Percentiles rank a stretch among this genome's conserved stretches.
Evolutionary conservation across 2,797 vertebrate genomes (phyloP).

Genomic region (Alfaro cultratus): DNA sequence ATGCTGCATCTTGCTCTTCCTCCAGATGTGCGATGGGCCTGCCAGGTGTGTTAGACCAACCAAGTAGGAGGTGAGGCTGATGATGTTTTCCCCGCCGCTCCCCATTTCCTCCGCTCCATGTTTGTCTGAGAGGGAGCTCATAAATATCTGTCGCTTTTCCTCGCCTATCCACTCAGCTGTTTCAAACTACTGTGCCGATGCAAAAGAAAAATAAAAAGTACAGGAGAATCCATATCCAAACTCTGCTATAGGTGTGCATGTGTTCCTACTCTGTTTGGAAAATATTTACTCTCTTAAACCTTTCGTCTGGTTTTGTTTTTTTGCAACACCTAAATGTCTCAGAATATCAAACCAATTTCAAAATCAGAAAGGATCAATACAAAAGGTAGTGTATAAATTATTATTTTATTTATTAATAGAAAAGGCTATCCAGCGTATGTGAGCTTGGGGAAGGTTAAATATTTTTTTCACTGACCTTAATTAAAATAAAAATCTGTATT

Average conservation of each 20-base stretch:
- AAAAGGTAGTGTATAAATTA: background rate
- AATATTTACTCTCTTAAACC: background rate
- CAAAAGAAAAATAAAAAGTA: constrained; percentile 18
- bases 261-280: constrained; percentile 1
- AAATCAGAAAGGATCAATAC: background rate
- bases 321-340: background rate
- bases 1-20: constrained; percentile 18
- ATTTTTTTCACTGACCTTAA: background rate
- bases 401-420: background rate
- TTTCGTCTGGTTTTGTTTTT: background rate
- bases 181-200: constrained; percentile 47
- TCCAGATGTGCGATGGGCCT: constrained; percentile 35
- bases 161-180: constrained; percentile 52
- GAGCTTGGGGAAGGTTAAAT: background rate
- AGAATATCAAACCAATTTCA: background rate
- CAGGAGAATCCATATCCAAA: constrained; percentile 18
- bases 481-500: constrained; percentile 7
- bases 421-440: background rate
- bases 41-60: constrained; percentile 47
- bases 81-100: constrained; percentile 35
- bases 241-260: background rate
- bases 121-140: constrained; percentile 61
- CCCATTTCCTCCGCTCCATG: constrained; percentile 50
- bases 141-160: constrained; percentile 73
- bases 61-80: constrained; percentile 43